These are phyloP conservation scores for Alcedo atthis DNA, from an alignment of 2,797 vertebrate species.

Conservation along the genomic window DNA sequence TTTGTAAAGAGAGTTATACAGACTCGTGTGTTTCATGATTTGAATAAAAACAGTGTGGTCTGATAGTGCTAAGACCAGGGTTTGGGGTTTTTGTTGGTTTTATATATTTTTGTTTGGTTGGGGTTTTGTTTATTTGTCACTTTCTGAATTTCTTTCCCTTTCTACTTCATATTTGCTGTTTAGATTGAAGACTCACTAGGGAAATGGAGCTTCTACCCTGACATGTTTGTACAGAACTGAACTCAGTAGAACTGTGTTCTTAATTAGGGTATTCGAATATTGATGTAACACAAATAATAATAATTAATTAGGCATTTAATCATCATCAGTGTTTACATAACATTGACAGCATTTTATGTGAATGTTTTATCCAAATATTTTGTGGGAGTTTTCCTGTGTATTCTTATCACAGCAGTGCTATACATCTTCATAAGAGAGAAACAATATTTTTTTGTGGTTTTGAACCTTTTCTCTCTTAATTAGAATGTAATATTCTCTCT, in stretches of 20 bases:
- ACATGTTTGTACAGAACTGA: not conserved
- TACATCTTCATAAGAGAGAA: conserved; percentile 50
- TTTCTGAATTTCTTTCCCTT: not conserved
- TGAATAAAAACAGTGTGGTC: not conserved
- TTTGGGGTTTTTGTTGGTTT: not conserved
- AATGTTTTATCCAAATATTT: conserved; percentile 72
- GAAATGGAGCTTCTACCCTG: not conserved
- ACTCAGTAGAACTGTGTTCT: not conserved
- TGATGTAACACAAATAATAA: conserved; percentile 22
- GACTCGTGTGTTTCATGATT: not conserved
- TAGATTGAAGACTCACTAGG: not conserved
- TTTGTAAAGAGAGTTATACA: not conserved
- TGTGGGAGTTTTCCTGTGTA: conserved; percentile 55
- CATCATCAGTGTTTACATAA: conserved; percentile 47
- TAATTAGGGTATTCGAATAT: conserved; percentile 29
- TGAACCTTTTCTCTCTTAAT: conserved; percentile 49
- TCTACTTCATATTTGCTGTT: not conserved
- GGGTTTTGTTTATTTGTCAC: not conserved
- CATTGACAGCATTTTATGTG: conserved; percentile 51
- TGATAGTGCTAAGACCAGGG: not conserved
- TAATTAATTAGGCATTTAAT: conserved; percentile 43
- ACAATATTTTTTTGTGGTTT: conserved; percentile 45
- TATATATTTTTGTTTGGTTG: not conserved
- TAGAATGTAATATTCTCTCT: conserved; percentile 52
- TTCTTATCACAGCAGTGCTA: conserved; percentile 45